Conservation (phyloP, 2,797 vertebrate species). For the Eptatretus atami region DNA sequence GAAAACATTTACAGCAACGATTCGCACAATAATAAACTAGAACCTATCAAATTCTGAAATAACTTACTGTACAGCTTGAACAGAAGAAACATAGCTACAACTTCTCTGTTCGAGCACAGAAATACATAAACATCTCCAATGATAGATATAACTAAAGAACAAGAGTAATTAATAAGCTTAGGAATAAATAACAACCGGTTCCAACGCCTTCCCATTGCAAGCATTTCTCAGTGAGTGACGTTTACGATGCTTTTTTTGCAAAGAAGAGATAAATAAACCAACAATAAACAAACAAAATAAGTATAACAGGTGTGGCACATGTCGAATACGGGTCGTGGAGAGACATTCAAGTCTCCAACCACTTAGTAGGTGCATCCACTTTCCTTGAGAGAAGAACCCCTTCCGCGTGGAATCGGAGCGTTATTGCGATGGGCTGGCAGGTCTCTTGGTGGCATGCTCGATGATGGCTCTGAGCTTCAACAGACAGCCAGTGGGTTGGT, state of each 20-base stretch:
- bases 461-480: neutral
- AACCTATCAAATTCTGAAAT: slow-evolving; percentile 1
- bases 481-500: neutral
- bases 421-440: no score
- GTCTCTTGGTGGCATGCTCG: no score
- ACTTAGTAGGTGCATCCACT: no score
- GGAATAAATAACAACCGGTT: neutral
- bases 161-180: slow-evolving; percentile 1
- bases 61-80: neutral
- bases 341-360: no score
- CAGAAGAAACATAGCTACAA: slow-evolving; percentile 5
- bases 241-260: neutral
- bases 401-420: no score
- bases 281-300: neutral
- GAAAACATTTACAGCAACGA: slow-evolving; percentile 15
- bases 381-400: no score
- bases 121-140: slow-evolving; percentile 6
- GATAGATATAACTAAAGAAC: slow-evolving; percentile 6
- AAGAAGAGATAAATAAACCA: neutral
- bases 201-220: neutral
- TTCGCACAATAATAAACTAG: slow-evolving; percentile 5
- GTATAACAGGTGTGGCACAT: no score
- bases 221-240: neutral
- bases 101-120: slow-evolving; percentile 1
- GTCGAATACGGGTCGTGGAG: no score